phyloP scores from a whole-genome alignment of 2,113 vertebrate genomes.

The Platysteira castanea region DNA sequence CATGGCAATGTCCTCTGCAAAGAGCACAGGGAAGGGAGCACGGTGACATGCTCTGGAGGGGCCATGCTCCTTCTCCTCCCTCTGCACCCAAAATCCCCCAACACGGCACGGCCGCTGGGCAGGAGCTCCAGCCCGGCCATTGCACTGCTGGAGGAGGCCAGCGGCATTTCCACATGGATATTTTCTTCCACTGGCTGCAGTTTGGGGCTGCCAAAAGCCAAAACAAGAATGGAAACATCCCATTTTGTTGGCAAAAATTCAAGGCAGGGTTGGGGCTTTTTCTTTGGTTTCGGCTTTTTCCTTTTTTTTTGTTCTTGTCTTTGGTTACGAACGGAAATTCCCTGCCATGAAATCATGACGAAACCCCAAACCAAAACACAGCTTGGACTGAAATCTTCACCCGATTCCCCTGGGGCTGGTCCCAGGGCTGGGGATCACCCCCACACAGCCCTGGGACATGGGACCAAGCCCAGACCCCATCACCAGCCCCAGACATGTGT shows the following conservation, averaged over 20 bases:
- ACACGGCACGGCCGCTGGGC: accelerated
- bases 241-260: constrained; percentile 49
- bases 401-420: not conserved
- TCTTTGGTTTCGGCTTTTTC: not conserved
- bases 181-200: constrained; percentile 61
- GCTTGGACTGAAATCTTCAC: not conserved
- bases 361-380: constrained; percentile 59
- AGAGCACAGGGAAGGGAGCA: not conserved
- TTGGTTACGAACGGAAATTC: constrained; percentile 57
- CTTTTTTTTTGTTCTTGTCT: not conserved
- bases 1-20: constrained; percentile 15
- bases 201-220: constrained; percentile 54
- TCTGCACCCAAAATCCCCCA: not conserved
- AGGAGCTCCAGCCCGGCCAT: not conserved
- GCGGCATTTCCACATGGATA: constrained; percentile 16
- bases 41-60: not conserved
- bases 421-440: not conserved
- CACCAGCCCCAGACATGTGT: accelerated
- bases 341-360: constrained; percentile 59
- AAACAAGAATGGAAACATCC: constrained; percentile 65
- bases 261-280: not conserved
- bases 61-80: not conserved
- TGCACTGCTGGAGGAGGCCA: not conserved
- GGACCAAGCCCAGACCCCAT: accelerated
- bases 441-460: accelerated